Percentiles rank a stretch among this genome's conserved stretches.
phyloP scores from a whole-genome alignment of 2,888 invertebrate genomes.

The Nemotelus nigrinus region DNA sequence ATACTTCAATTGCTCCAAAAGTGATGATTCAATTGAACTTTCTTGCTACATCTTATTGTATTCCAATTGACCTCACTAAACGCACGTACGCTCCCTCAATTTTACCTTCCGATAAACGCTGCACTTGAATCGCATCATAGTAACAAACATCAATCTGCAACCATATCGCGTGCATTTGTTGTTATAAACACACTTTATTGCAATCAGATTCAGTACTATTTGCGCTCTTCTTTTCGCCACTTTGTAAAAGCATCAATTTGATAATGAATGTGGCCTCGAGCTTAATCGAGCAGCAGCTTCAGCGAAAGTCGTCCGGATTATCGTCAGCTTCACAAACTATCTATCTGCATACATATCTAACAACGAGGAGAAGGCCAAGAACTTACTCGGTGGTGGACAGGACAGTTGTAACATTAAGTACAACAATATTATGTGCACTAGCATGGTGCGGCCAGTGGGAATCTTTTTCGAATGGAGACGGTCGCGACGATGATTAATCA shows the following conservation, averaged over 20 bases:
- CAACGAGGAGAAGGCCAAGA: conserved; percentile 26
- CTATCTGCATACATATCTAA: too few relatives aligned
- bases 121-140: too few relatives aligned
- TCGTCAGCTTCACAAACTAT: too few relatives aligned
- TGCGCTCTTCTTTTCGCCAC: background rate
- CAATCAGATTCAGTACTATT: background rate
- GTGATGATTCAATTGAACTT: conserved; percentile 42
- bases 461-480: background rate
- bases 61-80: conserved; percentile 46
- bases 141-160: background rate
- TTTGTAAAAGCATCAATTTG: background rate
- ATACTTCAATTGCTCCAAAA: conserved; percentile 24
- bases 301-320: background rate
- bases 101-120: too few relatives aligned
- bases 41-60: conserved; percentile 45
- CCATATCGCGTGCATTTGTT: conserved; percentile 36
- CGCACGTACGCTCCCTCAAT: background rate
- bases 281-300: background rate
- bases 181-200: conserved; percentile 31
- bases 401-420: background rate
- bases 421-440: background rate
- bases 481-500: conserved; percentile 1
- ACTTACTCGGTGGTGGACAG: background rate
- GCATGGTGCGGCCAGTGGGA: background rate
- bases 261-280: conserved; percentile 22